Evolutionary conservation across 2,888 invertebrate genomes (phyloP).

Genomic region (Trimorus sp.): DNA sequence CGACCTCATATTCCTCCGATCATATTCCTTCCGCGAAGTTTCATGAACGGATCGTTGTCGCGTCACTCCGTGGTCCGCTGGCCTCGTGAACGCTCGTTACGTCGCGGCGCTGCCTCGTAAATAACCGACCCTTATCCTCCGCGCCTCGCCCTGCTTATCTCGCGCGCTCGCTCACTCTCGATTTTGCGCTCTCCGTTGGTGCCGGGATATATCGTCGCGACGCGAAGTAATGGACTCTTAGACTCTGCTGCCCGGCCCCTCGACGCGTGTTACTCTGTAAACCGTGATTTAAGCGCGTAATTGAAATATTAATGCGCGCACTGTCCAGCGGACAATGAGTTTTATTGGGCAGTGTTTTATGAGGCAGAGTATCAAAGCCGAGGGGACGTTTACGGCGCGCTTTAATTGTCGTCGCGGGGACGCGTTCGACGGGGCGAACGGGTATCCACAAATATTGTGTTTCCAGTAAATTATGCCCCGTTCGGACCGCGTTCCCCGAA

Average conservation of each 20-base stretch:
- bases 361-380: slow-evolving; percentile 38
- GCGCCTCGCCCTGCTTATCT: slow-evolving; percentile 47
- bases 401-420: slow-evolving; percentile 55
- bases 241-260: slow-evolving; percentile 51
- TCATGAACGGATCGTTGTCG: slow-evolving; percentile 77
- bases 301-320: slow-evolving; percentile 64
- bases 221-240: slow-evolving; percentile 63
- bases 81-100: slow-evolving; percentile 77
- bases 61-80: slow-evolving; percentile 75
- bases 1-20: slow-evolving; percentile 28
- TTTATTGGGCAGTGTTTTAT: slow-evolving; percentile 59
- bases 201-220: slow-evolving; percentile 57
- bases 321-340: slow-evolving; percentile 52
- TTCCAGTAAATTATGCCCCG: slow-evolving; percentile 57
- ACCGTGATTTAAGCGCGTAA: slow-evolving; percentile 63
- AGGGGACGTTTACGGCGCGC: slow-evolving; percentile 51
- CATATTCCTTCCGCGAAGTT: slow-evolving; percentile 76
- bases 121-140: slow-evolving; percentile 74
- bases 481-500: slow-evolving; percentile 42
- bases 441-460: slow-evolving; percentile 49
- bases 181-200: slow-evolving; percentile 62
- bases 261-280: slow-evolving; percentile 43
- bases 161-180: slow-evolving; percentile 61
- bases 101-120: slow-evolving; percentile 78
- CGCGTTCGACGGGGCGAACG: slow-evolving; percentile 32